Percentiles rank a stretch among this genome's conserved stretches.
Conservation (phyloP, 2,113 vertebrate genomes). For the Emydura subglobosa region DNA sequence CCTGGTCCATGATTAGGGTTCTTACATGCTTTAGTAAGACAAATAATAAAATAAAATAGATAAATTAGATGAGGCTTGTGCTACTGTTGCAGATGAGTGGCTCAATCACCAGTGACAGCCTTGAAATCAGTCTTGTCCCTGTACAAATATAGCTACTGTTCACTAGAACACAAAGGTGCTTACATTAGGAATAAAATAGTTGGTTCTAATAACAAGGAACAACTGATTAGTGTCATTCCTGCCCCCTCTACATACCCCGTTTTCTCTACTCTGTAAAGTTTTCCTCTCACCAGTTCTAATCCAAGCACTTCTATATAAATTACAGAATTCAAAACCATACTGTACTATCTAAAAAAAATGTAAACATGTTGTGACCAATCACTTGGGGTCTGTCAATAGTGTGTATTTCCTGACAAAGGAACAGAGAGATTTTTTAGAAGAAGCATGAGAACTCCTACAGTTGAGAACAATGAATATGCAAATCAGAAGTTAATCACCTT, state of each 20-base stretch:
- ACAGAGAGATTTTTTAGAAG: neutral
- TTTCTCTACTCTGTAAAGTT: neutral
- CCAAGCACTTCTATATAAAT: slow-evolving; percentile 16
- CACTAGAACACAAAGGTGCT: neutral
- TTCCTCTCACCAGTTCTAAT: neutral
- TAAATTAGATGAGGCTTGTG: neutral
- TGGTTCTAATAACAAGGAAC: neutral
- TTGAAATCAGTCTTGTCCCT: neutral
- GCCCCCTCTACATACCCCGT: neutral
- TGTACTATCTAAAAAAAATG: neutral
- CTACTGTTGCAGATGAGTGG: neutral
- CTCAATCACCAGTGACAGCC: neutral
- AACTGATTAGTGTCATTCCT: neutral
- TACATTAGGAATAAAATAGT: neutral
- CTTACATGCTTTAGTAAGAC: neutral
- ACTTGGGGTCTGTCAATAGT: neutral
- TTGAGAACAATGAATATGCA: neutral
- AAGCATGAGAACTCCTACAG: neutral
- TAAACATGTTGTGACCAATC: neutral
- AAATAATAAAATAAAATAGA: neutral
- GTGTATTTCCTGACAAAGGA: neutral
- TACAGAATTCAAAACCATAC: neutral
- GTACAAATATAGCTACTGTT: neutral
- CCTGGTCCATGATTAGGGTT: neutral
- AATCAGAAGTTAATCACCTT: neutral